phyloP scores from a whole-genome alignment of 2,888 invertebrate genomes.

The Bibio marci region DNA sequence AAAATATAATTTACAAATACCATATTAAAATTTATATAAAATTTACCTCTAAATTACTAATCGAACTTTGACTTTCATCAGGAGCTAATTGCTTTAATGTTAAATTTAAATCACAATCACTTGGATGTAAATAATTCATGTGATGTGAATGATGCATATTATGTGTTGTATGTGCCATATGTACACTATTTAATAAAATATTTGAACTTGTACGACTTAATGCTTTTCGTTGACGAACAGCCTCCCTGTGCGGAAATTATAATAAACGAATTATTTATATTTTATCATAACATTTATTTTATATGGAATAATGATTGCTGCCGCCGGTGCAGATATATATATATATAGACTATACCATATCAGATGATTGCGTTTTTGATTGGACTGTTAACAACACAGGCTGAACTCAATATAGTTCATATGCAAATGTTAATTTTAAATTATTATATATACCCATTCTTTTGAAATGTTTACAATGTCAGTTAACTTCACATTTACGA shows the following conservation, averaged over 20 bases:
- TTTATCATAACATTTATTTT: background rate
- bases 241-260: constrained; percentile 36
- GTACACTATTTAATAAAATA: constrained; percentile 68
- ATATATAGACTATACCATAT: no score
- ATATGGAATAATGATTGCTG: no score
- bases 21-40: no score
- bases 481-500: no score
- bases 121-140: constrained; percentile 40
- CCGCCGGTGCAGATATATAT: no score
- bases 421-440: no score
- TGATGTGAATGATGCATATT: constrained; percentile 42
- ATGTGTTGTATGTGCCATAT: constrained; percentile 62
- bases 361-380: no score
- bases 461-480: no score
- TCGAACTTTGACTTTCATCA: constrained; percentile 28
- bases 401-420: no score
- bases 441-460: no score
- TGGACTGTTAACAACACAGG: no score
- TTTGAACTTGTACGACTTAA: constrained; percentile 73
- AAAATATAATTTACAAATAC: no score
- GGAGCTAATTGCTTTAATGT: constrained; percentile 20
- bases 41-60: constrained; percentile 31
- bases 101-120: constrained; percentile 35
- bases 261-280: background rate
- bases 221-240: constrained; percentile 65